These are phyloP conservation scores for Pyralis farinalis DNA, from an alignment of 2,888 invertebrate species.

Conservation along the genomic window DNA sequence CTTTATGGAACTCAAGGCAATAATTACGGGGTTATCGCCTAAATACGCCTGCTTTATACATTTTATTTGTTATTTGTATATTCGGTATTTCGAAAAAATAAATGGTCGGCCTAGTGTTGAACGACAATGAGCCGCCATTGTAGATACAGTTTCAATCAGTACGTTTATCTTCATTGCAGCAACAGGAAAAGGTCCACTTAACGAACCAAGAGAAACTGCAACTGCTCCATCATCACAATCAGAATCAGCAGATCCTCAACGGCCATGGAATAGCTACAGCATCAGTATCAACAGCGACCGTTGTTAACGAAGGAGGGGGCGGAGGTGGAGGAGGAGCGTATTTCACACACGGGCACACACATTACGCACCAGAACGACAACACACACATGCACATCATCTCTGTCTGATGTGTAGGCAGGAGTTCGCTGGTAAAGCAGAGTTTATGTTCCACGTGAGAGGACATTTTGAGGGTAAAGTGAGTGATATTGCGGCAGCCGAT, in stretches of 20 bases:
- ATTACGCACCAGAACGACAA: constrained; percentile 68
- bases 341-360: constrained; percentile 71
- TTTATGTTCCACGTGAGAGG: constrained; percentile 86
- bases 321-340: constrained; percentile 54
- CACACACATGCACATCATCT: constrained; percentile 76
- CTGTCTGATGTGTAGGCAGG: constrained; percentile 84
- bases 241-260: constrained; percentile 72
- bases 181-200: constrained; percentile 74
- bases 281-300: constrained; percentile 67
- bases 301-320: constrained; percentile 59
- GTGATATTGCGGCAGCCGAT: constrained; percentile 75
- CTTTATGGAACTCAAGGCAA: too few species aligned
- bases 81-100: too few species aligned
- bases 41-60: too few species aligned
- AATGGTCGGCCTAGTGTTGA: too few species aligned
- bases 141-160: background rate
- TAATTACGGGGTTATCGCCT: too few species aligned
- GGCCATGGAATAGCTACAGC: constrained; percentile 68
- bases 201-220: constrained; percentile 74
- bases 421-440: constrained; percentile 84
- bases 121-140: too few species aligned
- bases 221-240: constrained; percentile 71
- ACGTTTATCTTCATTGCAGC: constrained; percentile 34
- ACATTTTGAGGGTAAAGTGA: constrained; percentile 82
- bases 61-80: too few species aligned